Base-by-base conservation (phyloP, 2,888 invertebrate species). In the Andricus quercusramuli region DNA sequence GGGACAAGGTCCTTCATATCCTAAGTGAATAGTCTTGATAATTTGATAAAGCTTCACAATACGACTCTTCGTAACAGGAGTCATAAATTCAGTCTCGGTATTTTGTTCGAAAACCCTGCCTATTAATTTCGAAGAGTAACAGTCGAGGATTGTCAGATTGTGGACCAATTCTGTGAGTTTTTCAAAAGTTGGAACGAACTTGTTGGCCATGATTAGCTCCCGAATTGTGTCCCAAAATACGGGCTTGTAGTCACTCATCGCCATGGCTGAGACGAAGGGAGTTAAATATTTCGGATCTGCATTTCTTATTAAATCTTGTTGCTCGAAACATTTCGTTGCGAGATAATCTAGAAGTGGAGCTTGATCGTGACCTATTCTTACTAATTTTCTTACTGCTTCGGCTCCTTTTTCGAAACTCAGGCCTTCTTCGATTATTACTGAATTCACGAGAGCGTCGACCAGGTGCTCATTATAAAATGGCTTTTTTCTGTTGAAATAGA, bases 191-290 rank as follows among this genome's bases (percentile, higher is more conserved):
- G 83, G 37, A 37, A 74, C 22, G 2, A 32, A 56, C 37, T 79
- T 68, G 80, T 89, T 81, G 80, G 83, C 41, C 87, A 88, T 79
- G 68, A 95, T 92, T 51, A 93, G 90, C 25, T 91, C 90, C 65
- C 91, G 89, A 47, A 96, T 90, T 22, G 86, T 87, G 0, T 93
- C 89, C 95, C 95, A 96, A 82, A 93, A 88, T 13, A 93, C 89
- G 0, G 96, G 95, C 29, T 93, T 94, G 89, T 94, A 95, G 92
- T 95, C 94, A 76, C 95, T 94, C 85, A 93, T 93, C 2, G 95
- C 93, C n/a, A 95, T 93, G 66, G 94, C 94, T 87, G 94, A 93
- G 66, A 95, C 91, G 86, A 95, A 93, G 56, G 92, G 92, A 82
- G 94, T 93, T 20, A 78, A 51, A 37, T 56, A 9, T 6, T 13